These are phyloP conservation scores for Leptinotarsa defecta DNA, from an alignment of 1,140 invertebrate genomes.

Conservation along the genomic window DNA sequence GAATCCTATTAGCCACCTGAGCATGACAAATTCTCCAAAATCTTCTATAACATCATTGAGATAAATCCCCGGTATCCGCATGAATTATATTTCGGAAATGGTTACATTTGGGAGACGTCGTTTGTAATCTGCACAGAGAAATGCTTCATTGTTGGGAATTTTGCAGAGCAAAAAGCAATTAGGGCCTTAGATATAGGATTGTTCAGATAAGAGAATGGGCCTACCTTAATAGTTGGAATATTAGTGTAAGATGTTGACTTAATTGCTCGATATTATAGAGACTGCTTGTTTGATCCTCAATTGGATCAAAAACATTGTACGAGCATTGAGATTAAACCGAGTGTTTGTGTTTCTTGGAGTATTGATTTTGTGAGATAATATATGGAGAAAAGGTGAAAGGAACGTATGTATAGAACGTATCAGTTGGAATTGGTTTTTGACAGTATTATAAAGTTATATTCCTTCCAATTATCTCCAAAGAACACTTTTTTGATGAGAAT, in stretches of 20 bases:
- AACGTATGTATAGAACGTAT: too few species aligned
- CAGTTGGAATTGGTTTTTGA: too few species aligned
- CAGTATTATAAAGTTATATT: too few species aligned
- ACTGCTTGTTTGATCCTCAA: neutral
- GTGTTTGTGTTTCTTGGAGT: neutral
- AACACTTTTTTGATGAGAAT: too few species aligned
- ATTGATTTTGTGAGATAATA: too few species aligned
- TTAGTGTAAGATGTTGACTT: slow-evolving; percentile 1
- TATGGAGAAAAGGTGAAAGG: too few species aligned
- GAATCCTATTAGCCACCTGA: too few species aligned
- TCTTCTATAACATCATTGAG: neutral
- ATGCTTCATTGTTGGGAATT: neutral
- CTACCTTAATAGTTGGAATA: neutral
- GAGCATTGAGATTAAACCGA: neutral
- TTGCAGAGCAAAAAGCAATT: neutral
- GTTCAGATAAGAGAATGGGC: neutral
- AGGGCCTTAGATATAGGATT: neutral
- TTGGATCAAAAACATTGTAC: neutral
- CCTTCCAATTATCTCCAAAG: too few species aligned
- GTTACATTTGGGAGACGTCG: neutral
- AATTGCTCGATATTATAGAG: neutral
- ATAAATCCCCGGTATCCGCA: neutral
- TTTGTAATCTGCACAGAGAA: neutral
- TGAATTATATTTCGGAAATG: slow-evolving; percentile 6
- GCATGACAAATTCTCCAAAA: neutral